A percentile compares a stretch with the other conserved stretches of the same genome.
These are phyloP conservation scores for Drosophila funebris DNA, from an alignment of 1,140 invertebrate genomes.

Conservation along the genomic window DNA sequence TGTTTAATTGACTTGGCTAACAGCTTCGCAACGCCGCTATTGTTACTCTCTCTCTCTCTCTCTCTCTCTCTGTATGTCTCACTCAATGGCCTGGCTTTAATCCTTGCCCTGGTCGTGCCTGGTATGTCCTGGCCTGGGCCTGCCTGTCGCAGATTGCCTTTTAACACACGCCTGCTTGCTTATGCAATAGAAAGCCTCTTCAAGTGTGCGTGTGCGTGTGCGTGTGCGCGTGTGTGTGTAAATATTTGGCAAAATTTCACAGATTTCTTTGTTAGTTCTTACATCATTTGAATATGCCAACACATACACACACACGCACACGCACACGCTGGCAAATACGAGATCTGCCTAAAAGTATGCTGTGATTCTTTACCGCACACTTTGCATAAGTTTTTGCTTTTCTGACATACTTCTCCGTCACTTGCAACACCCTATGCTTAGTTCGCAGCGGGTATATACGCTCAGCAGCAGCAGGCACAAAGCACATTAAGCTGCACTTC, in stretches of 20 bases:
- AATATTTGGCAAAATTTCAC: slow-evolving; percentile 75
- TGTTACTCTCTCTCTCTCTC: not conserved
- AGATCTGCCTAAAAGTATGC: slow-evolving; percentile 51
- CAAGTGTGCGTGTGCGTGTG: slow-evolving; percentile 65
- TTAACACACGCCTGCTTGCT: slow-evolving; percentile 56
- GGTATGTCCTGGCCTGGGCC: no score
- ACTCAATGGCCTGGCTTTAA: not conserved
- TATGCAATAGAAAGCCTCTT: slow-evolving; percentile 56
- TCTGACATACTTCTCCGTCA: slow-evolving; percentile 65
- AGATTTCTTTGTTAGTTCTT: slow-evolving; percentile 64
- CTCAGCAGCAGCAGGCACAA: not conserved
- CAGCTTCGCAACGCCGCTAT: slow-evolving; percentile 40
- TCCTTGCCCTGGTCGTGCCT: slow-evolving; percentile 27
- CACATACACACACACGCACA: slow-evolving; percentile 10
- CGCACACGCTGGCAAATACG: not conserved
- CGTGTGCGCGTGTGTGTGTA: slow-evolving; percentile 64
- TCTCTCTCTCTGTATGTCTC: not conserved
- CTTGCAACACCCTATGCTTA: slow-evolving; percentile 2
- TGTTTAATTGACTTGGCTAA: slow-evolving; percentile 78
- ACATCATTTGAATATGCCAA: slow-evolving; percentile 61
- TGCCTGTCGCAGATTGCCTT: slow-evolving; percentile 40
- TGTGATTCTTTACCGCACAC: slow-evolving; percentile 70
- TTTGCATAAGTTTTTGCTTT: slow-evolving; percentile 74
- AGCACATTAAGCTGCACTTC: not conserved
- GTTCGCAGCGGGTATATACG: slow-evolving; percentile 5